Conservation (phyloP, 1,140 invertebrate genomes). For the Thaumatotibia leucotreta region DNA sequence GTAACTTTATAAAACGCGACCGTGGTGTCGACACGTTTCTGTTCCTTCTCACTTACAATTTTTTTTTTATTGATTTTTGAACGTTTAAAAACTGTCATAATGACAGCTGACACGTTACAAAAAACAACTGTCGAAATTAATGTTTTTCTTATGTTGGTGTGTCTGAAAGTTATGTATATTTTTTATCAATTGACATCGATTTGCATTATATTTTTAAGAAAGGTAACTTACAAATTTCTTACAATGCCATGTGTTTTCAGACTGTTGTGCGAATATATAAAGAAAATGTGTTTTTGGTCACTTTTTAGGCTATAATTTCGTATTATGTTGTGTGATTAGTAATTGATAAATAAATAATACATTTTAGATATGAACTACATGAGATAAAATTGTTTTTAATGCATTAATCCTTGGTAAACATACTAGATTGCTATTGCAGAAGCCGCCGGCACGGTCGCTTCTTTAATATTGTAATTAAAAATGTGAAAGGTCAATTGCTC, state of each 20-base stretch:
- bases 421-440: background rate
- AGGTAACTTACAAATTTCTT: background rate
- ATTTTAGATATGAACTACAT: background rate
- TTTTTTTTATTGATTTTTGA: background rate
- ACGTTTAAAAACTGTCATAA: background rate
- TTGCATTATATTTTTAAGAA: background rate
- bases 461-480: conserved; percentile 25
- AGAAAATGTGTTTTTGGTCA: background rate
- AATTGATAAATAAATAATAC: background rate
- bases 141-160: no score
- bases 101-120: background rate
- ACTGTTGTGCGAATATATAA: background rate
- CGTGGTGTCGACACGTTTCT: no score
- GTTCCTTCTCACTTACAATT: no score
- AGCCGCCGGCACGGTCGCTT: background rate
- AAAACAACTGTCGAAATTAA: no score
- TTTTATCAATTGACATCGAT: background rate
- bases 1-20: no score
- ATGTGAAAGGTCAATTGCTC: conserved; percentile 34
- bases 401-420: background rate
- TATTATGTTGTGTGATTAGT: no score
- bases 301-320: background rate
- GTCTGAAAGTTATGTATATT: no score
- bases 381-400: background rate
- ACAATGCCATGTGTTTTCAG: background rate